Evolutionary conservation across 1,140 invertebrate species (phyloP).

Genomic region (Meloidogyne floridensis): DNA sequence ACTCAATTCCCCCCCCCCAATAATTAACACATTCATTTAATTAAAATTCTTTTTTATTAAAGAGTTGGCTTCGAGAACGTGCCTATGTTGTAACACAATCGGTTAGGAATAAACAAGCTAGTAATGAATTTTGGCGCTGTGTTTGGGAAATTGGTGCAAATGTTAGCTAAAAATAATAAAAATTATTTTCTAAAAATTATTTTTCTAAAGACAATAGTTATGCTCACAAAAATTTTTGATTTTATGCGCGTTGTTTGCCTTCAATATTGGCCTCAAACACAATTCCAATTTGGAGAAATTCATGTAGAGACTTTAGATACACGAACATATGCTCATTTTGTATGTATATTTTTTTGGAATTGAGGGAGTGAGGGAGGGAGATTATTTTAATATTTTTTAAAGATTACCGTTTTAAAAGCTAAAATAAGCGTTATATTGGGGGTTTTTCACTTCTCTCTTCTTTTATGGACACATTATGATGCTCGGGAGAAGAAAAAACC

Average conservation of each 20-base stretch:
- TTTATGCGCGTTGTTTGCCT: conserved; percentile 66
- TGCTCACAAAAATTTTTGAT: conserved; percentile 51
- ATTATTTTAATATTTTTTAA: no score
- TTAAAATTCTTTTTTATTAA: conserved; percentile 2
- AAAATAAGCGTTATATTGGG: no score
- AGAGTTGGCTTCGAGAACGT: conserved; percentile 64
- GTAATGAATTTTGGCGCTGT: conserved; percentile 62
- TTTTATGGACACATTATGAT: neutral
- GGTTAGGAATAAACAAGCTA: conserved; percentile 63
- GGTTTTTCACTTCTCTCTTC: neutral
- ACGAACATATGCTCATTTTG: conserved; percentile 66
- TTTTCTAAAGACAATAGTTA: conserved; percentile 17
- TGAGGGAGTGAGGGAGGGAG: neutral
- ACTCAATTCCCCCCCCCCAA: conserved; percentile 11
- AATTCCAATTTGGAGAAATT: conserved; percentile 62
- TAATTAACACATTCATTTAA: neutral
- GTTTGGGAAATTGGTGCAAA: conserved; percentile 64
- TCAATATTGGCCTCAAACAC: conserved; percentile 61
- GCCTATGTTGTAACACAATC: conserved; percentile 65
- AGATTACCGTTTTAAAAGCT: no score
- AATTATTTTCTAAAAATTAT: neutral
- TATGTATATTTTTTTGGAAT: conserved; percentile 42
- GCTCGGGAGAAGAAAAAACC: no score
- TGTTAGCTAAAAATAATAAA: conserved; percentile 40
- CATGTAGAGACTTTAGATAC: conserved; percentile 65